A percentile compares a stretch with the other conserved stretches of the same genome.
Evolutionary conservation across 2,797 vertebrate genomes (phyloP).

Genomic region (Sebastes wilsoni): DNA sequence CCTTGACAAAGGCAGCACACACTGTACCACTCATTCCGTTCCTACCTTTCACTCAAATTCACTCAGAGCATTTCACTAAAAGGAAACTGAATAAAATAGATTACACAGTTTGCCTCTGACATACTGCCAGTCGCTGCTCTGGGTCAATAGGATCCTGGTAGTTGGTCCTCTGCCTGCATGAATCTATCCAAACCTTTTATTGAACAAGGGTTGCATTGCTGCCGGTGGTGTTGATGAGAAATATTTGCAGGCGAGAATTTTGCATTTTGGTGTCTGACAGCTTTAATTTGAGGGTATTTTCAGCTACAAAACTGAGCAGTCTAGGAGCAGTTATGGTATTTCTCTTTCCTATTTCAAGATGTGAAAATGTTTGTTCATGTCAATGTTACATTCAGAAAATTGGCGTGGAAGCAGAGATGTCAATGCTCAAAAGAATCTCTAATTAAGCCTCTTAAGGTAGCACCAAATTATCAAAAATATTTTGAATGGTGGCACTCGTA

Average conservation of each 20-base stretch:
- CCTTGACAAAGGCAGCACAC: no score
- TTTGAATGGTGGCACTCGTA: not conserved
- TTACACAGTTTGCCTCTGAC: not conserved
- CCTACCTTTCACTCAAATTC: not conserved
- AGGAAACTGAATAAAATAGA: not conserved
- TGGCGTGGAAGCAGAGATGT: not conserved
- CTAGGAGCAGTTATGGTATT: not conserved
- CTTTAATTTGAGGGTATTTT: conserved; percentile 13
- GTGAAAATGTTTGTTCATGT: not conserved
- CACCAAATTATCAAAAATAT: not conserved
- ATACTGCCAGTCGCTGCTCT: not conserved
- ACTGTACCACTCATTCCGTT: no score
- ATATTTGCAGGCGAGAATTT: not conserved
- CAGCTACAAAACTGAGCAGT: not conserved
- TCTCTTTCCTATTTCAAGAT: not conserved
- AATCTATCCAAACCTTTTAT: not conserved
- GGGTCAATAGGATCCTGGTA: not conserved
- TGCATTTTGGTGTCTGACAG: not conserved
- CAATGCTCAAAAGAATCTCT: not conserved
- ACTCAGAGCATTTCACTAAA: not conserved
- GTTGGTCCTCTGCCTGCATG: not conserved
- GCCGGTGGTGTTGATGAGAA: not conserved
- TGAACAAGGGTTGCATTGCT: no score
- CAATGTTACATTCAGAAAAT: not conserved
- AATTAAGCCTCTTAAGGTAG: not conserved